Base-by-base conservation (phyloP, 1,140 invertebrate species). In the Zophobas morio region DNA sequence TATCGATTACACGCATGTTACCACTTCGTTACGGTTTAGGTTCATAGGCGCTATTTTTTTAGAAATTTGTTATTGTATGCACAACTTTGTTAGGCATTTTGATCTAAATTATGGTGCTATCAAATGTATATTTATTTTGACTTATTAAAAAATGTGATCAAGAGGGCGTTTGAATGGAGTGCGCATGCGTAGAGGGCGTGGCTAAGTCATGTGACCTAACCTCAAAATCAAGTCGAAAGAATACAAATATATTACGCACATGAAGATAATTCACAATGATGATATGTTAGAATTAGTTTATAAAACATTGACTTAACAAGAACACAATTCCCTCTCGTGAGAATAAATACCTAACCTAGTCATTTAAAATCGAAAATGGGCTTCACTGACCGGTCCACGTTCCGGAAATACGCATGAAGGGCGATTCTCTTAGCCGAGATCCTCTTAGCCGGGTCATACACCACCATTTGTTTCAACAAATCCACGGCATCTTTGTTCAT, bases 401-500 rank as follows among this genome's bases (percentile, higher is more conserved):
- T 78, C 57, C 82, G 56, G 57, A 97, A 96, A 85, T 94, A 97
- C 1, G 90, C 87, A 87, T 97, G 96, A 6, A 88, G 82, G 1
- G 96, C 82, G 60, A 93, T 90, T 47, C 89, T 88, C 82, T 93
- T 92, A 6, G 94, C 93, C 32, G 90, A 91, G 80, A 96, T 94
- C 83, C 96, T 89, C 60, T 90, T 85, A 5, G 89, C 87, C 51
- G 96, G 95, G 86, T 96, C 91, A 83, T 96, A 97, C 0, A 93
- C 87, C 39, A 97, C 88, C 91, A 94, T 96, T 86, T 92, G 88
- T 86, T 92, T 88, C 54, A 97, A 83, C 1, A 97, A 86, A 85
- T 96, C 92, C 1, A 96, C 79, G 2, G 93, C 95, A 35, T 89
- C 82, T 1, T 86, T 83, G 74, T 93, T 90, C 63, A 94, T 82